Percentiles rank a stretch among this genome's conserved stretches.
Evolutionary conservation across 2,113 vertebrate species (phyloP).

Genomic region (Rhea pennata): DNA sequence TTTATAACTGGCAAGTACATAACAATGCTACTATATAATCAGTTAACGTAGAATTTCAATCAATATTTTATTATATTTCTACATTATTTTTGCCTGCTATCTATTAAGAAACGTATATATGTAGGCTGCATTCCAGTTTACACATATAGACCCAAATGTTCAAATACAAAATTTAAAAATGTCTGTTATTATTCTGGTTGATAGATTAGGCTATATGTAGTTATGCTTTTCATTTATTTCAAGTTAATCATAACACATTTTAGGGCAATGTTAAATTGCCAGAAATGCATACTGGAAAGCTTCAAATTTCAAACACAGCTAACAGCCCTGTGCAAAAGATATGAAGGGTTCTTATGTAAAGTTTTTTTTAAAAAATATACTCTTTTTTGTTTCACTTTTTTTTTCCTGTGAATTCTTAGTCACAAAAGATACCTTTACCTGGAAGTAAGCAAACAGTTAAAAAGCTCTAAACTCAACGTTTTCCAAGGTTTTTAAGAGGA

Average conservation of each 20-base stretch:
- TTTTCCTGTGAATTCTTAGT: neutral
- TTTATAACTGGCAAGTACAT: neutral
- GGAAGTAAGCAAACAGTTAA: neutral
- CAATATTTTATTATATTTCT: neutral
- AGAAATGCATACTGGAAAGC: neutral
- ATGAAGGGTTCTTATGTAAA: neutral
- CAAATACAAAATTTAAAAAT: neutral
- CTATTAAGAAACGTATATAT: neutral
- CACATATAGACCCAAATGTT: neutral
- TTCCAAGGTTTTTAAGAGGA: slow-evolving; percentile 12
- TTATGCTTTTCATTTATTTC: neutral
- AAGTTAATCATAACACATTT: slow-evolving; percentile 22
- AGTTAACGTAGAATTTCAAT: neutral
- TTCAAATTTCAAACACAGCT: neutral
- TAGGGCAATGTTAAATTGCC: neutral
- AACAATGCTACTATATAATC: neutral
- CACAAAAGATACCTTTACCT: neutral
- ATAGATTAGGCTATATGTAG: neutral
- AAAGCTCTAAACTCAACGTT: slow-evolving; percentile 10
- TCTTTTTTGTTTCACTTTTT: neutral
- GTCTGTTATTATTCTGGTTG: neutral
- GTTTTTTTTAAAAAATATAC: neutral
- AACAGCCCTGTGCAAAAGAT: neutral
- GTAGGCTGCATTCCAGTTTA: neutral
- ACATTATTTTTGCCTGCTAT: neutral